Percentiles rank a stretch among this genome's conserved stretches.
These are phyloP conservation scores for Neolamprologus ventralis DNA, from an alignment of 2,113 vertebrate species.

Conservation along the genomic window DNA sequence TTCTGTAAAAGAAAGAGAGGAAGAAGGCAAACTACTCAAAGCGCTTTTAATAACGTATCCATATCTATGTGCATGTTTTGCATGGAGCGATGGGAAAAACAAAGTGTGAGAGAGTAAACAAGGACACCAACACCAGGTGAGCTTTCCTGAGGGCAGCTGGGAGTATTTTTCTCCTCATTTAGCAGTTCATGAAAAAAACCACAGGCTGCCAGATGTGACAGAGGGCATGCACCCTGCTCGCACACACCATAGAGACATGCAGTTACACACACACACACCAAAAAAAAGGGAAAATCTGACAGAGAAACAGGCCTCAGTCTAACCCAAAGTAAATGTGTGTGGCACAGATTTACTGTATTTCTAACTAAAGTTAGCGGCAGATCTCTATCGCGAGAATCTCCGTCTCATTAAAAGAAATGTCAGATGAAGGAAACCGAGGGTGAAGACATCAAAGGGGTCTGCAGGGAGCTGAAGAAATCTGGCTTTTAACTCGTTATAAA, in stretches of 20 bases:
- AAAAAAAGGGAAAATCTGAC: neutral
- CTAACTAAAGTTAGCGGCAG: slow-evolving; percentile 11
- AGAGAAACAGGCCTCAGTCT: neutral
- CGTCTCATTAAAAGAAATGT: slow-evolving; percentile 48
- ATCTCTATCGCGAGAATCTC: slow-evolving; percentile 38
- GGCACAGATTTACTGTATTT: slow-evolving; percentile 17
- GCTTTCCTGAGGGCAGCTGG: slow-evolving; percentile 45
- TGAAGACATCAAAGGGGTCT: slow-evolving; percentile 42
- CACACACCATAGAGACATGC: slow-evolving; percentile 33
- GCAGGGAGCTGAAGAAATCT: slow-evolving; percentile 26
- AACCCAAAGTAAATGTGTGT: slow-evolving; percentile 3
- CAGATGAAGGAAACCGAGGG: slow-evolving; percentile 46
- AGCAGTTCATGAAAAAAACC: slow-evolving; percentile 59
- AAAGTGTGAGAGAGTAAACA: neutral
- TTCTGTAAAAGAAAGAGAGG: neutral
- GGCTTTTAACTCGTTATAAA: slow-evolving; percentile 32
- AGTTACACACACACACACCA: slow-evolving; percentile 4
- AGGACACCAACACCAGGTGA: slow-evolving; percentile 47
- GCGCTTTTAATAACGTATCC: neutral
- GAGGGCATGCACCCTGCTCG: slow-evolving; percentile 37
- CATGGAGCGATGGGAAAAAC: neutral
- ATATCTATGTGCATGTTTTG: neutral
- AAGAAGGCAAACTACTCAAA: neutral
- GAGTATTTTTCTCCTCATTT: slow-evolving; percentile 65
- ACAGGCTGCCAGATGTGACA: slow-evolving; percentile 59